Percentiles rank a stretch among this genome's conserved stretches.
Conservation (phyloP, 2,797 vertebrate species). For the Sus cebifrons region DNA sequence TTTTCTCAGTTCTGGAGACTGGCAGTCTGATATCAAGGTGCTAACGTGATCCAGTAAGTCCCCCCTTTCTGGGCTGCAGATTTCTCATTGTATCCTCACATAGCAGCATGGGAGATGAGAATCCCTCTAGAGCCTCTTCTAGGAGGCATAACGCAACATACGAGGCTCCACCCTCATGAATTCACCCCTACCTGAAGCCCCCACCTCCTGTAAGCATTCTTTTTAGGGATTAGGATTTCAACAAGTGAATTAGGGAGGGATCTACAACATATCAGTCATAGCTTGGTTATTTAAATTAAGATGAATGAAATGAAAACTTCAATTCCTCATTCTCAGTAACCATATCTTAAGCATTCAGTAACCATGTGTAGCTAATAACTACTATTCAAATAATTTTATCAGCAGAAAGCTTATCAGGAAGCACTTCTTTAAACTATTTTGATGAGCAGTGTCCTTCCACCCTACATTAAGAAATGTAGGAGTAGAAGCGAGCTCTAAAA, state of each 20-base stretch:
- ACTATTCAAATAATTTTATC: background rate
- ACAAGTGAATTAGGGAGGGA: background rate
- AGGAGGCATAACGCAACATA: background rate
- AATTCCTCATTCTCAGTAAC: background rate
- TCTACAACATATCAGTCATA: background rate
- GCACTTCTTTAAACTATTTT: background rate
- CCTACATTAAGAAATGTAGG: background rate
- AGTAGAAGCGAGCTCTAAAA: background rate
- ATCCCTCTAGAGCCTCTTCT: background rate
- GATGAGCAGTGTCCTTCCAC: background rate
- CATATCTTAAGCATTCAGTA: background rate
- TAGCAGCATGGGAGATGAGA: background rate
- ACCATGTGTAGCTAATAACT: background rate
- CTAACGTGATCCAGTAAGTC: background rate
- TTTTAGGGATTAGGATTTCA: background rate
- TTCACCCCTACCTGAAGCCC: background rate
- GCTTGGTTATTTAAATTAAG: background rate
- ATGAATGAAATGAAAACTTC: background rate
- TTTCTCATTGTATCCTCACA: background rate
- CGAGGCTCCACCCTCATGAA: no score
- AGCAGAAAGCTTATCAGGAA: background rate
- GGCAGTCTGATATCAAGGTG: background rate
- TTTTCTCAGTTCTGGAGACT: background rate
- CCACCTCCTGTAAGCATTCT: background rate
- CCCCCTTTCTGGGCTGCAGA: background rate